Conservation (phyloP, 2,113 vertebrate species). For the Herpailurus yagouaroundi region DNA sequence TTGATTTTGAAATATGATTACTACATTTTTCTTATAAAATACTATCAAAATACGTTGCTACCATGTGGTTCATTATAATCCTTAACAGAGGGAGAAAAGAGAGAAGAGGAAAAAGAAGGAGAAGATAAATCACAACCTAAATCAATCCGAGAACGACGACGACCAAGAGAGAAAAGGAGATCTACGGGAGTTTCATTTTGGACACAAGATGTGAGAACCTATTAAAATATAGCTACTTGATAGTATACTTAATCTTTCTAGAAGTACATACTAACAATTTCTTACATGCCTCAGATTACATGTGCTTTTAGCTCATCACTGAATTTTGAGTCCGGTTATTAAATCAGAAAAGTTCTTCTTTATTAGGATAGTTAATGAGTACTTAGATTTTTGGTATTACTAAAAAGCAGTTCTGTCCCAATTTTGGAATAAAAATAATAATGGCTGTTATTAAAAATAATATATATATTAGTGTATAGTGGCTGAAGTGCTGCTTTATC, state of each 20-base stretch:
- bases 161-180: conserved; percentile 97
- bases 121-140: conserved; percentile 97
- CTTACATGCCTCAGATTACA: neutral
- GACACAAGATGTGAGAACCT: conserved; percentile 92
- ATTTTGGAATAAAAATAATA: conserved; percentile 45
- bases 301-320: conserved; percentile 35
- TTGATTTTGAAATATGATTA: conserved; percentile 12
- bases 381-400: neutral
- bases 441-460: too few species aligned
- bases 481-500: neutral
- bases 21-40: conserved; percentile 44
- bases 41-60: neutral
- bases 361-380: neutral
- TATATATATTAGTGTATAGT: neutral
- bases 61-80: conserved; percentile 56
- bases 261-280: neutral
- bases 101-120: conserved; percentile 95
- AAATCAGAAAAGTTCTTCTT: conserved; percentile 19
- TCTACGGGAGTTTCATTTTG: conserved; percentile 96
- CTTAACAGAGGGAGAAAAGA: conserved; percentile 91
- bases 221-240: neutral
- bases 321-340: conserved; percentile 3
- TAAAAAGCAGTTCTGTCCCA: neutral
- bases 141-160: conserved; percentile 96
- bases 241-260: neutral